Evolutionary conservation across 2,888 invertebrate species (phyloP).

Genomic region (Drosophila recens): DNA sequence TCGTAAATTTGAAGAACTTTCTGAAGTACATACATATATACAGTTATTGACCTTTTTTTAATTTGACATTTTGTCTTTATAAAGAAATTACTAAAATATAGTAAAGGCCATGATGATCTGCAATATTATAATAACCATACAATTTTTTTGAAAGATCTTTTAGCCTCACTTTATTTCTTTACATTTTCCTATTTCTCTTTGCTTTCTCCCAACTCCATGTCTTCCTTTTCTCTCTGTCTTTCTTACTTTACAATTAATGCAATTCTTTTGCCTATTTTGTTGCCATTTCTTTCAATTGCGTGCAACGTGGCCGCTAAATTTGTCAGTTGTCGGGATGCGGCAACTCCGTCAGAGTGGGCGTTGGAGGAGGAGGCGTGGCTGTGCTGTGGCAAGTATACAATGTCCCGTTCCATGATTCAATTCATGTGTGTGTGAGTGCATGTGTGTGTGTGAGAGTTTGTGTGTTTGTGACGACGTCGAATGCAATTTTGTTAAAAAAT

Average conservation of each 20-base stretch:
- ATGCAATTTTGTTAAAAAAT: conserved; percentile 82
- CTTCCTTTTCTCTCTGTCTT: background rate
- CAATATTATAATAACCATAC: background rate
- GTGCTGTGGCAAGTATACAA: conserved; percentile 21
- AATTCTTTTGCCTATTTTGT: conserved; percentile 21
- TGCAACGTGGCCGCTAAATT: conserved; percentile 61
- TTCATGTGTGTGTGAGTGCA: conserved; percentile 8
- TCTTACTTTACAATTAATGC: conserved; percentile 29
- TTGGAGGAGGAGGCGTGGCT: conserved; percentile 29
- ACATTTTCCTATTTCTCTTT: background rate
- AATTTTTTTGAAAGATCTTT: background rate
- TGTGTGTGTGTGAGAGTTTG: conserved; percentile 16
- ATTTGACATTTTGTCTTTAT: no score
- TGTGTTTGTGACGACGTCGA: conserved; percentile 70
- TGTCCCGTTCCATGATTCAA: conserved; percentile 31
- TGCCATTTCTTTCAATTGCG: conserved; percentile 49
- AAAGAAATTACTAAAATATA: no score
- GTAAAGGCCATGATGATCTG: no score
- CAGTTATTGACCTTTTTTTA: no score
- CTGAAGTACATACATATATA: no score
- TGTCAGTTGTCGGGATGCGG: conserved; percentile 47
- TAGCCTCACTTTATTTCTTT: background rate
- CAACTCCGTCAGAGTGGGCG: conserved; percentile 14
- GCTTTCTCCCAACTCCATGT: background rate
- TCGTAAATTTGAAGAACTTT: no score